Base-by-base conservation (phyloP, 2,113 vertebrate genomes). In the Calidris pugnax region DNA sequence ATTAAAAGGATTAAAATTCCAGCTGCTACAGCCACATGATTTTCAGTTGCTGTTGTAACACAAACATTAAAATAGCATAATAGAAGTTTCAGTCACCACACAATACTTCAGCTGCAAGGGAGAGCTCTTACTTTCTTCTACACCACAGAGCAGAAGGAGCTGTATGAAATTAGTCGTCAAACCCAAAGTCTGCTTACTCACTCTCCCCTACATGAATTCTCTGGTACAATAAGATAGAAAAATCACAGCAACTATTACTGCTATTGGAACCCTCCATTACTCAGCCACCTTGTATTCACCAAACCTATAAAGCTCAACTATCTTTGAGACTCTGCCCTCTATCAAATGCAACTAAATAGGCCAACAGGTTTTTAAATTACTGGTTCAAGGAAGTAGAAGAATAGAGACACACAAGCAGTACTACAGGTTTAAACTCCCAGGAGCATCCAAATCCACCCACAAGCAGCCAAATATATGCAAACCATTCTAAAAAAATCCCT, bases 1-100 rank as follows among this genome's bases (percentile, higher is more conserved):
- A 97, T 97, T 96, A 92, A 94, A 96, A 97, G 92, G 92, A 94
- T 91, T 96, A 97, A 97, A 97, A 98, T 94, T 97, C 93, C 91
- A 97, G 92, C 91, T 94, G 93, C 89, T 97, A 89, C 63, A 97
- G 94, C 78, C 90, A 92, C 78, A 72, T 97, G 93, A 96, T 97
- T 97, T 96, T 95, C 80, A 93, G 90, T 92, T 94, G 87, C 84
- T 95, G 91, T 93, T 95, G 63, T 88, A 97, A 97, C 68, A 95
- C 89, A 93, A 97, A 96, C 84, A 94, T 96, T 95, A 95, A 96
- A 91, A 94, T 79, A 91, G 81, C 72, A 94, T 79, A 97, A 97
- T 84, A 94, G 78, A 78, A 43, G 53, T 84, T 96, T 97, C 79
- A 92, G 80, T 93, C 66, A 72, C 39, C 15, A 85, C 80, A 89